phyloP scores from a whole-genome alignment of 2,113 vertebrate genomes.

The Charadrius vociferus region DNA sequence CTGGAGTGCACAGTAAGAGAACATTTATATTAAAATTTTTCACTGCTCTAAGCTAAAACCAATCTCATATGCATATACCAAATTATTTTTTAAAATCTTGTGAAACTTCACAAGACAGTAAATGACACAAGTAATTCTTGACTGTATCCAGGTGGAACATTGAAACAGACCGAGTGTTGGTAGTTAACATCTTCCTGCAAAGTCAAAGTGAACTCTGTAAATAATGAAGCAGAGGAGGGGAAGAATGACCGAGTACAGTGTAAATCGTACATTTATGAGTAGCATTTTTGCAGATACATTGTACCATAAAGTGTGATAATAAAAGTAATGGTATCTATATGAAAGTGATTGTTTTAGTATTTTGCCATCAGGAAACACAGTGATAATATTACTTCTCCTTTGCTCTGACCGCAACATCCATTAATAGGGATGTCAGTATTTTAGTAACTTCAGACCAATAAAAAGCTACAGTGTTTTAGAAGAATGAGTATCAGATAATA shows the following conservation, averaged over 20 bases:
- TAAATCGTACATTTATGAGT: background rate
- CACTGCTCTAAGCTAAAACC: background rate
- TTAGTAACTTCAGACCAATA: background rate
- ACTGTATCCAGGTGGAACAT: background rate
- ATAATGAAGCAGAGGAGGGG: background rate
- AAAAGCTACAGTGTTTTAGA: background rate
- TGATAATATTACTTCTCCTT: background rate
- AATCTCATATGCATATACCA: background rate
- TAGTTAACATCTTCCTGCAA: background rate
- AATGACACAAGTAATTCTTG: background rate
- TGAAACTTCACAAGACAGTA: background rate
- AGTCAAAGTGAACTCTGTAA: background rate
- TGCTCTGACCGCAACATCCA: background rate
- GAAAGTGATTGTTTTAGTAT: background rate
- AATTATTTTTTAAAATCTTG: background rate
- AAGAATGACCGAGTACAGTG: background rate
- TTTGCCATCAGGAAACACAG: background rate
- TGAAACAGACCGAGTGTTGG: background rate
- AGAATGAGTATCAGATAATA: slow-evolving; percentile 42
- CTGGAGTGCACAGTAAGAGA: background rate
- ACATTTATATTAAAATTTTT: background rate
- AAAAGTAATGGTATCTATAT: background rate
- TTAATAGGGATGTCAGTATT: background rate
- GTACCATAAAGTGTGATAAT: too few relatives aligned
- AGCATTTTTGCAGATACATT: background rate